Evolutionary conservation across 2,888 invertebrate genomes (phyloP), one percentile per base, ranked within the genome.

Genomic region (Linnaemya vulpina): DNA sequence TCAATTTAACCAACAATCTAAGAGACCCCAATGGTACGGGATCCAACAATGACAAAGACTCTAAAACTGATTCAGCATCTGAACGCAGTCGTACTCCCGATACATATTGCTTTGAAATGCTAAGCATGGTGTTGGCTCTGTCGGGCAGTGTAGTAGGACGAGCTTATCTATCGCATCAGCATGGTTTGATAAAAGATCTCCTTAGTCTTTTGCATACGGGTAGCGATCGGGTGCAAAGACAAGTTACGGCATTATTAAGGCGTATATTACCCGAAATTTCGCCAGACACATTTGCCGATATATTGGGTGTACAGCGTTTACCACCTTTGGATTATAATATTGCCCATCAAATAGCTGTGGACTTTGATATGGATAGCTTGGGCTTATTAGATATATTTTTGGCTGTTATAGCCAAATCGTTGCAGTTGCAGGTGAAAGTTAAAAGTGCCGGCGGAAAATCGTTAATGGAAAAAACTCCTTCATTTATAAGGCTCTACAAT

Each of bases 91-190:
- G 92, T 87, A 88, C 92, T 67, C 87, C 91, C 2, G 98, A 99
- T 92, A 97, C 97, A n/a, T 99, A 98, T 92, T 98, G 98, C 93
- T 99, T 98, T 91, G 98, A 99, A 93, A 97, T 99, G 97, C 93
- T 99, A 25, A 98, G 98, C 5, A 96, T 98, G 96, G 98, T 94
- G 25, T 92, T 98, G 88, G 98, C 99, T 0, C 93, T 99, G 55
- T 98, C 98, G 86, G 98, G 98, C 3, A 98, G 98, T 88, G 94
- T 96, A 0, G 97, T 98, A 0, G 98, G 98, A 0, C 94, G 98
- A 38, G 95, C 96, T 0, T 98, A 98, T 91, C 93, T 99, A 15
- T 97, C 98, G 0, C 97, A 98, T 90, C 98, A 98, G 89, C 95
- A 96, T 65, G 97, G 96, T 38, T 92, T 99, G 68, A 93, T 98